Evolutionary conservation across 2,888 invertebrate genomes (phyloP).

Genomic region (Drosophila atroscutellata): DNA sequence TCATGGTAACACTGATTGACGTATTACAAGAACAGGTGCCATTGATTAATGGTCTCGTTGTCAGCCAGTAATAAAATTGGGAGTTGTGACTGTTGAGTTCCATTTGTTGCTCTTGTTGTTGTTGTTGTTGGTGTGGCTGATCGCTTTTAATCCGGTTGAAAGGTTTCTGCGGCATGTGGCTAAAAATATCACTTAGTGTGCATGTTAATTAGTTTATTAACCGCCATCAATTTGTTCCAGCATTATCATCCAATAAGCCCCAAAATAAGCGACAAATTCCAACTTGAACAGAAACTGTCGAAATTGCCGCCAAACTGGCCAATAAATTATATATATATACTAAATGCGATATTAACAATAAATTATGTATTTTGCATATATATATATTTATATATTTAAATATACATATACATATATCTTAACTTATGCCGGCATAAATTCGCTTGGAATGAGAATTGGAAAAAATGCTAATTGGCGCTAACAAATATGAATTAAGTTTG

Average conservation of each 20-base stretch:
- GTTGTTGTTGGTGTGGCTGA: background rate
- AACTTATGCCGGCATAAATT: constrained; percentile 52
- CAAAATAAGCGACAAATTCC: constrained; percentile 4
- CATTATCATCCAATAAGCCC: constrained; percentile 12
- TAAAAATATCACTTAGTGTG: constrained; percentile 43
- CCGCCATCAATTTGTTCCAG: constrained; percentile 50
- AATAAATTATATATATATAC: constrained; percentile 6
- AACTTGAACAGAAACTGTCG: constrained; percentile 15
- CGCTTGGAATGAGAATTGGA: constrained; percentile 37
- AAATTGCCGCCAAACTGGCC: constrained; percentile 23
- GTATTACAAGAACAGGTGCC: constrained; percentile 37
- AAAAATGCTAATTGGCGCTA: constrained; percentile 54
- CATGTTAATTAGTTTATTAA: constrained; percentile 74
- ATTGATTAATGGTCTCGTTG: constrained; percentile 55
- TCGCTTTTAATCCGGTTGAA: constrained; percentile 69
- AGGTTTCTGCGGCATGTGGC: constrained; percentile 26
- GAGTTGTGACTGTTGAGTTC: constrained; percentile 4
- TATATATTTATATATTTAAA: background rate
- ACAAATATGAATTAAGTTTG: constrained; percentile 14
- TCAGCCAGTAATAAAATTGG: constrained; percentile 21
- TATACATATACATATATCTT: background rate
- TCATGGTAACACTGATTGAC: constrained; percentile 29
- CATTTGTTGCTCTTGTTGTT: background rate
- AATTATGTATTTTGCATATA: constrained; percentile 16
- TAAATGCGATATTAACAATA: constrained; percentile 5